These are phyloP conservation scores for Poeciliopsis turneri DNA, from an alignment of 2,797 vertebrate genomes.

Conservation along the genomic window DNA sequence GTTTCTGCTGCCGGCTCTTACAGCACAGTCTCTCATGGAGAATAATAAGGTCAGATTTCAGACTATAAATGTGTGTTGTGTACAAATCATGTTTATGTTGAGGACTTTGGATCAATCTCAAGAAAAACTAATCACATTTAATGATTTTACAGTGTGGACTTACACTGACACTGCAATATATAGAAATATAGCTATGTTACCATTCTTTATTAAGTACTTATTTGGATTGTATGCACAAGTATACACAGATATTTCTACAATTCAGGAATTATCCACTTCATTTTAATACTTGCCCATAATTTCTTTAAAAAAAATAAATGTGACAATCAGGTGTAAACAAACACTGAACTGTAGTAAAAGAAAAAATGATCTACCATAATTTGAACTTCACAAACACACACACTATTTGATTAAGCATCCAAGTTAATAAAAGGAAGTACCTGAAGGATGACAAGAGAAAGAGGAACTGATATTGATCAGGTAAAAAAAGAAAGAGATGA, in stretches of 20 bases:
- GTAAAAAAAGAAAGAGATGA: not conserved
- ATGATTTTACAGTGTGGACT: not conserved
- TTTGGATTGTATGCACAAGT: not conserved
- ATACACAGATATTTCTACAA: not conserved
- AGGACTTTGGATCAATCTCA: not conserved
- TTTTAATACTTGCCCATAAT: not conserved
- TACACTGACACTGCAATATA: not conserved
- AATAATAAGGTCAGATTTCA: slow-evolving; percentile 1
- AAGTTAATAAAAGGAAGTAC: not conserved
- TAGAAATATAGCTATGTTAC: not conserved
- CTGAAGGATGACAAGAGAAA: slow-evolving; percentile 3
- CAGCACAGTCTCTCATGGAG: not conserved
- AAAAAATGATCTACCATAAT: not conserved
- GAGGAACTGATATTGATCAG: not conserved
- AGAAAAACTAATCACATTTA: not conserved
- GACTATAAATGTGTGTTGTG: not conserved
- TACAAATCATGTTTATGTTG: slow-evolving; percentile 1
- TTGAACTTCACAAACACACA: slow-evolving; percentile 1
- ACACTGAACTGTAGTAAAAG: not conserved
- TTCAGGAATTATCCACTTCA: not conserved
- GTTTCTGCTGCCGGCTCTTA: slow-evolving; percentile 7
- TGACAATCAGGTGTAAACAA: not conserved
- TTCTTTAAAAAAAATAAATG: not conserved
- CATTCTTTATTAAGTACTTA: not conserved
- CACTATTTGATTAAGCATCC: not conserved